A percentile compares a stretch with the other conserved stretches of the same genome.
Conservation (phyloP, 2,888 invertebrate genomes). For the Pterostichus niger region DNA sequence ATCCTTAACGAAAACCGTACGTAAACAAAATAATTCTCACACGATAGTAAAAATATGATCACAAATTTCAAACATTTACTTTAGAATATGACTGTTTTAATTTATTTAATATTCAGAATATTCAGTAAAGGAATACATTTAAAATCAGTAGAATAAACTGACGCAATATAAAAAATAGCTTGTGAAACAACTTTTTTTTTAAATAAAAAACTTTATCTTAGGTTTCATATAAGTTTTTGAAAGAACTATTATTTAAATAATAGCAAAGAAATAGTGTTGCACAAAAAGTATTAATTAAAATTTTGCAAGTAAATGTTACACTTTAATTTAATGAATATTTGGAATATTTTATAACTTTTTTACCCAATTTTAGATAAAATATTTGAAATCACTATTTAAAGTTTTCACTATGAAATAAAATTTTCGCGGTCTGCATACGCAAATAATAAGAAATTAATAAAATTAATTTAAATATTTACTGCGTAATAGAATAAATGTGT, state of each 20-base stretch:
- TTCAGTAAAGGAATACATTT: slow-evolving; percentile 1
- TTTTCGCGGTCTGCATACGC: slow-evolving; percentile 12
- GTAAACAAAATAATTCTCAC: slow-evolving; percentile 4
- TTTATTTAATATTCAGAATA: slow-evolving; percentile 15
- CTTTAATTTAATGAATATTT: too few relatives aligned
- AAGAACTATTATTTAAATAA: slow-evolving; percentile 23
- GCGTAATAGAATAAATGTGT: slow-evolving; percentile 25
- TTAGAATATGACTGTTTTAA: neutral
- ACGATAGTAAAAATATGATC: slow-evolving; percentile 16
- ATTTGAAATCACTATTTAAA: slow-evolving; percentile 7
- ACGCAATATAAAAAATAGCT: slow-evolving; percentile 46
- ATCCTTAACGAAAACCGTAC: slow-evolving; percentile 1
- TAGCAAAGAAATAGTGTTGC: neutral
- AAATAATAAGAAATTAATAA: slow-evolving; percentile 17
- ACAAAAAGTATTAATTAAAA: slow-evolving; percentile 3
- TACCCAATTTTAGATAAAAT: neutral
- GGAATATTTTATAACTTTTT: neutral
- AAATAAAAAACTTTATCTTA: neutral
- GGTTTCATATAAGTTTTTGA: slow-evolving; percentile 13
- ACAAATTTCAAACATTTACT: neutral
- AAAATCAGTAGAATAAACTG: slow-evolving; percentile 15
- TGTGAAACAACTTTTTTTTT: slow-evolving; percentile 44
- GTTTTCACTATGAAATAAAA: slow-evolving; percentile 4
- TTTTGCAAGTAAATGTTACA: neutral
- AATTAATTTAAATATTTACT: slow-evolving; percentile 34